A percentile compares a stretch with the other conserved stretches of the same genome.
Evolutionary conservation across 2,888 invertebrate genomes (phyloP).

Genomic region (Hyalella azteca): DNA sequence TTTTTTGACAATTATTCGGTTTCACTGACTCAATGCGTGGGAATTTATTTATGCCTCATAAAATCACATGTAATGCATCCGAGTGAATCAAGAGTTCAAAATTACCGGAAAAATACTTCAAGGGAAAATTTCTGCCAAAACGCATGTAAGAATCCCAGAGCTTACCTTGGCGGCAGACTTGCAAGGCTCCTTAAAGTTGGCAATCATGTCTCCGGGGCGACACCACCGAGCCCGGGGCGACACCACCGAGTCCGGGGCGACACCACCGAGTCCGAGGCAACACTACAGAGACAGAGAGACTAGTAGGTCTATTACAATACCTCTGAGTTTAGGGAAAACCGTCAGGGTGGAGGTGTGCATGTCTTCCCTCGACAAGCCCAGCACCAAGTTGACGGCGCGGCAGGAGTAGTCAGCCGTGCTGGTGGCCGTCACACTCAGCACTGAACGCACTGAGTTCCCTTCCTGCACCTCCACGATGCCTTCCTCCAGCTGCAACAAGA

Average conservation of each 20-base stretch:
- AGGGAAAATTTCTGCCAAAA: background rate
- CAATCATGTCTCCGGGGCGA: conserved; percentile 80
- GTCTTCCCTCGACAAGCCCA: conserved; percentile 57
- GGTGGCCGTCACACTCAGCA: conserved; percentile 61
- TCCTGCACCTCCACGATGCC: conserved; percentile 58
- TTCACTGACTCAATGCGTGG: no score
- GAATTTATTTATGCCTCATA: no score
- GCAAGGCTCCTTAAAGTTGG: conserved; percentile 80
- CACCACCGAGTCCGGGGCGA: background rate
- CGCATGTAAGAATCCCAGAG: background rate
- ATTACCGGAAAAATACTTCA: no score
- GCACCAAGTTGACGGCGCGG: conserved; percentile 59
- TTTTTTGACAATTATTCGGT: no score
- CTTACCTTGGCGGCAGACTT: conserved; percentile 80
- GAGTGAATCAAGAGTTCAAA: no score
- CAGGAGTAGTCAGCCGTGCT: conserved; percentile 61
- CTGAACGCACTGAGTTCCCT: conserved; percentile 59
- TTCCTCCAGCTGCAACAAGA: conserved; percentile 57
- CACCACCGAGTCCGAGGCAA: background rate
- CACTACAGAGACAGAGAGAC: background rate
- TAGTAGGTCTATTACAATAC: background rate
- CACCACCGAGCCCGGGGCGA: background rate
- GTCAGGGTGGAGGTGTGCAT: conserved; percentile 47
- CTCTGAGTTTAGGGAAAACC: conserved; percentile 47
- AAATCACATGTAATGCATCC: no score